These are phyloP conservation scores for Carapus acus DNA, from an alignment of 2,797 vertebrate species.

Conservation along the genomic window DNA sequence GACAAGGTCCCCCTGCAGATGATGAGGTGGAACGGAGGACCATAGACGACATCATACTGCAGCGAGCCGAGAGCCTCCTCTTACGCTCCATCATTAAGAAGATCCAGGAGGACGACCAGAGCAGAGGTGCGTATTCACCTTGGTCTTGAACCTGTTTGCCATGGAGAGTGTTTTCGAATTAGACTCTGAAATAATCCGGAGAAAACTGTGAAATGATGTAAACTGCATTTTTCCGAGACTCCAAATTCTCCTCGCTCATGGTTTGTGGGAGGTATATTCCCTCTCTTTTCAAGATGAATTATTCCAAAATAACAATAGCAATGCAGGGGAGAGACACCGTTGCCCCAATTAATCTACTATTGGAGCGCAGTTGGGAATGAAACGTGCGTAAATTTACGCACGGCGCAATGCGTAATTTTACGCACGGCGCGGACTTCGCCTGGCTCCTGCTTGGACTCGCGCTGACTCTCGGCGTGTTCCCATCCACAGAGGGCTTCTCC, in stretches of 20 bases:
- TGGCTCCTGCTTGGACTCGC: no score
- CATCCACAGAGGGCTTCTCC: constrained; percentile 59
- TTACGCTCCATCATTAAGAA: constrained; percentile 74
- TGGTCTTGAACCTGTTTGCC: neutral
- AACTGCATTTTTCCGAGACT: no score
- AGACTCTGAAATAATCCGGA: no score
- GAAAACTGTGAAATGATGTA: neutral
- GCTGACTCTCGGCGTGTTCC: constrained; percentile 1
- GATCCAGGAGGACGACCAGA: constrained; percentile 69
- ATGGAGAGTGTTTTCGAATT: neutral
- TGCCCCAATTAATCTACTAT: no score
- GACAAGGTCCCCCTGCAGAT: constrained; percentile 68
- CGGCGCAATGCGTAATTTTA: no score
- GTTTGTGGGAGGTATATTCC: no score
- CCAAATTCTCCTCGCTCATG: no score
- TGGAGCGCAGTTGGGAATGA: no score
- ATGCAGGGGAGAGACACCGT: no score
- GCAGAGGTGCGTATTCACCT: constrained; percentile 60
- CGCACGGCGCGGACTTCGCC: no score
- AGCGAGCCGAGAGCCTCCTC: constrained; percentile 73
- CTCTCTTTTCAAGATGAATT: neutral
- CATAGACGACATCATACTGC: constrained; percentile 72
- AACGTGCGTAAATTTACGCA: constrained; percentile 47
- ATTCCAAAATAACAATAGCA: no score
- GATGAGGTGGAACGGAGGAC: constrained; percentile 59